Conservation (phyloP, 2,113 vertebrate species). For the Brevimyrus niger region DNA sequence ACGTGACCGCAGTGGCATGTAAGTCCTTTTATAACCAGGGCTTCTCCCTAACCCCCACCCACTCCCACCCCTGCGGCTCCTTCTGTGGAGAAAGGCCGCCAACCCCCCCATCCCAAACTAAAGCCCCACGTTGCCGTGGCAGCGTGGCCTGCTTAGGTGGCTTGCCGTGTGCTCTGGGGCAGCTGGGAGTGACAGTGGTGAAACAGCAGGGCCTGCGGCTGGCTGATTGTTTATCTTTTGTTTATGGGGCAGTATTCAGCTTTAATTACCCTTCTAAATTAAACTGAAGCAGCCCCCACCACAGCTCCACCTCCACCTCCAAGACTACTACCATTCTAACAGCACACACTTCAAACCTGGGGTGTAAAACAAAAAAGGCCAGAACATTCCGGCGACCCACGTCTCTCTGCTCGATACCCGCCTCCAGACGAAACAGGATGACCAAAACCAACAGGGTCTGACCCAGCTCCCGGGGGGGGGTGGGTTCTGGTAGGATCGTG, state of each 20-base stretch:
- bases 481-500: not conserved
- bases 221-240: slow-evolving; percentile 99
- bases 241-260: slow-evolving; percentile 98
- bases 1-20: slow-evolving; percentile 8
- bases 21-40: slow-evolving; percentile 12
- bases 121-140: slow-evolving; percentile 48
- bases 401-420: slow-evolving; percentile 22
- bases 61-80: slow-evolving; percentile 25
- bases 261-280: slow-evolving; percentile 99
- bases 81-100: slow-evolving; percentile 36
- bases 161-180: slow-evolving; percentile 82
- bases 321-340: slow-evolving; percentile 47
- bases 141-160: slow-evolving; percentile 63
- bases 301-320: slow-evolving; percentile 26
- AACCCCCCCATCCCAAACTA: not conserved
- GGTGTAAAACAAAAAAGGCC: slow-evolving; percentile 34
- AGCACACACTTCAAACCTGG: slow-evolving; percentile 49
- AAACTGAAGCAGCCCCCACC: slow-evolving; percentile 77
- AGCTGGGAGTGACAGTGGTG: slow-evolving; percentile 93
- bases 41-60: slow-evolving; percentile 5
- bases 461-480: too few relatives aligned
- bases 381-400: slow-evolving; percentile 33
- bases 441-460: not conserved
- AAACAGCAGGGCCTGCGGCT: slow-evolving; percentile 89
- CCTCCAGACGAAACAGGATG: not conserved